Percentiles rank a stretch among this genome's conserved stretches.
phyloP scores from a whole-genome alignment of 2,797 vertebrate species.

The Phrynocephalus vlangalii region DNA sequence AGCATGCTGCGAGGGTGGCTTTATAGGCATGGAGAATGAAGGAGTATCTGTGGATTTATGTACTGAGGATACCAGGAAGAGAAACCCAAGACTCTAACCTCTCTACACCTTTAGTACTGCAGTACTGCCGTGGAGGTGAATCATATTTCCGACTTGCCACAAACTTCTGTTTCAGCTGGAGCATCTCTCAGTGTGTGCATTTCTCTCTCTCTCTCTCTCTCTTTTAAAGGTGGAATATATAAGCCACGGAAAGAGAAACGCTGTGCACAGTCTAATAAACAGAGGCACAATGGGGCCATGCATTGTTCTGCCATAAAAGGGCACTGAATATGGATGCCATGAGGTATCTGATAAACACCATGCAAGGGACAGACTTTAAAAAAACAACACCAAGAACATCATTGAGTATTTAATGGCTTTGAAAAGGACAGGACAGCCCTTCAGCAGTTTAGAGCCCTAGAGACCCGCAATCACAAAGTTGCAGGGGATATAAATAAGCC shows the following conservation, averaged over 20 bases:
- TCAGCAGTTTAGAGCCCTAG: constrained; percentile 42
- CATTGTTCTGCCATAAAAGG: constrained; percentile 46
- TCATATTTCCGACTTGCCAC: constrained; percentile 27
- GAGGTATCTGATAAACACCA: constrained; percentile 46
- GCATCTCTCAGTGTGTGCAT: neutral
- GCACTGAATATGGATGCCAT: constrained; percentile 35
- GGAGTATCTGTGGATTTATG: neutral
- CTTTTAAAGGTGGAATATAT: constrained; percentile 26
- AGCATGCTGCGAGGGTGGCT: neutral
- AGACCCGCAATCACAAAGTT: constrained; percentile 41
- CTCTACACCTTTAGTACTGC: neutral
- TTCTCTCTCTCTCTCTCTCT: neutral
- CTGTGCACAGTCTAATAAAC: constrained; percentile 18
- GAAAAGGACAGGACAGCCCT: constrained; percentile 59
- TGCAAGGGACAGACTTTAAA: constrained; percentile 39
- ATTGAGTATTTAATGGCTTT: constrained; percentile 51
- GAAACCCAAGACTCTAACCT: neutral
- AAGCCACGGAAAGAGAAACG: neutral
- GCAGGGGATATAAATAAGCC: constrained; percentile 42
- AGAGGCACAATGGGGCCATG: constrained; percentile 22
- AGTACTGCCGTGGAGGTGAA: constrained; percentile 13
- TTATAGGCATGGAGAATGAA: neutral
- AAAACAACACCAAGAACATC: neutral
- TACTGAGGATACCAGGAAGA: neutral
- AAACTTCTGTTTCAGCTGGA: neutral